Evolutionary conservation across 2,797 vertebrate species (phyloP), one percentile per base, ranked within the genome.

Genomic region (Halcyon leucocephala): DNA sequence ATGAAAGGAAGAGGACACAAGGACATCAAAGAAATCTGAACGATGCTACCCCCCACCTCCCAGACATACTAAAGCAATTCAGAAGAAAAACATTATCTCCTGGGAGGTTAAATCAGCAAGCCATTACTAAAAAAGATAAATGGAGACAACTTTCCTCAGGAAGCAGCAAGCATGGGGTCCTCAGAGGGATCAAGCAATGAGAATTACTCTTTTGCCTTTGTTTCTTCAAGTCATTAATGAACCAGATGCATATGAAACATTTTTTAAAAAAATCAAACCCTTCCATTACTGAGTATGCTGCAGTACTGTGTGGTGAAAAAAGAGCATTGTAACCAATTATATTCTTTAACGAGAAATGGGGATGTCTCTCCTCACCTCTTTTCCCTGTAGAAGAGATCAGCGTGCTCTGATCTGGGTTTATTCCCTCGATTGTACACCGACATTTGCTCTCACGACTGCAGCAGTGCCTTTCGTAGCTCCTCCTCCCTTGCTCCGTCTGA

Each of bases 151-250:
- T 65, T 87, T 71, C 11, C 61, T 74, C 64, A 69, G 60, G 78
- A 92, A 95, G 64, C 24, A 85, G 67, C 62, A 79, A 90, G 87
- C 54, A 72, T 6, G 13, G 39, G 13, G n/a, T 81, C 57, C 83
- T 94, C 70, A 78, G 31, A 86, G 77, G 58, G 71, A 94, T 71
- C 41, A 87, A 92, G 39, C 71, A 69, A 89, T 85, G 49, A 82
- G 64, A 90, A 62, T 31, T 7, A 60, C 18, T 54, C 14, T 42
- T 77, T 83, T 35, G 29, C 57, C 44, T 85, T 73, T 85, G 66
- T 87, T 95, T 78, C 64, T 93, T 89, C 37, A 78, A 61, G 64
- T 73, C 46, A 87, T 49, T n/a, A 92, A 93, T 82, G 60, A 95
- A 85, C 39, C 11, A 87, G 65, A 92, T 58, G 9, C 28, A 85